Percentiles rank a stretch among this genome's conserved stretches.
phyloP scores from a whole-genome alignment of 2,113 vertebrate genomes.

The Megaceryle maxima region DNA sequence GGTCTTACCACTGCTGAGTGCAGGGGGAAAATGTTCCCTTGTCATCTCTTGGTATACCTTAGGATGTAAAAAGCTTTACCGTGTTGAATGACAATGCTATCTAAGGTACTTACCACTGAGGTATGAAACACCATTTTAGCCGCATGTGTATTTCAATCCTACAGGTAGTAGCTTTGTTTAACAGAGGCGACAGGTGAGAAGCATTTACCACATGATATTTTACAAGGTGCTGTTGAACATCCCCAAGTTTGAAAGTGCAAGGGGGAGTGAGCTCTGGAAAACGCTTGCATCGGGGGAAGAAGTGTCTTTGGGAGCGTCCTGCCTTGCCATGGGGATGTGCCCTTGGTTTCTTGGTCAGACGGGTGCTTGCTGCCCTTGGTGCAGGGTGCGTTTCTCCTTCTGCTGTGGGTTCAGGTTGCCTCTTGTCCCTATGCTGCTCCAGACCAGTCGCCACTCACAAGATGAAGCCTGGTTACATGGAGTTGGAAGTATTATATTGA shows the following conservation, averaged over 20 bases:
- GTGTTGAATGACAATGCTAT: neutral
- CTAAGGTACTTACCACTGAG: neutral
- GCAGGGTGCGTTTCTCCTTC: neutral
- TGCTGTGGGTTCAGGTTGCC: neutral
- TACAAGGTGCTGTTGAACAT: neutral
- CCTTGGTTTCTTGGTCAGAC: rapidly evolving
- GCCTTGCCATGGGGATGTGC: rapidly evolving
- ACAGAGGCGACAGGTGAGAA: neutral
- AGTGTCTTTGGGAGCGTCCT: neutral
- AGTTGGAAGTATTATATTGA: rapidly evolving
- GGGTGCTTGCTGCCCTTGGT: rapidly evolving
- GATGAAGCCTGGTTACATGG: neutral
- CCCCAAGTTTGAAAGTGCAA: neutral
- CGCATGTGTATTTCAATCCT: rapidly evolving
- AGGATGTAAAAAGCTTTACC: neutral
- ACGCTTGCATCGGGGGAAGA: rapidly evolving
- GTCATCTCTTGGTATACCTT: neutral
- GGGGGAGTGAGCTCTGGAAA: rapidly evolving
- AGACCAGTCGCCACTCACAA: neutral
- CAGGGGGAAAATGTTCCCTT: too few species aligned
- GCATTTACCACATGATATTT: neutral
- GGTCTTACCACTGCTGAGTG: too few species aligned
- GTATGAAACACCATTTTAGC: neutral
- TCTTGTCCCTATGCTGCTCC: rapidly evolving
- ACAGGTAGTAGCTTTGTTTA: neutral